phyloP scores from a whole-genome alignment of 2,888 invertebrate species.

The Cyclophora punctaria region DNA sequence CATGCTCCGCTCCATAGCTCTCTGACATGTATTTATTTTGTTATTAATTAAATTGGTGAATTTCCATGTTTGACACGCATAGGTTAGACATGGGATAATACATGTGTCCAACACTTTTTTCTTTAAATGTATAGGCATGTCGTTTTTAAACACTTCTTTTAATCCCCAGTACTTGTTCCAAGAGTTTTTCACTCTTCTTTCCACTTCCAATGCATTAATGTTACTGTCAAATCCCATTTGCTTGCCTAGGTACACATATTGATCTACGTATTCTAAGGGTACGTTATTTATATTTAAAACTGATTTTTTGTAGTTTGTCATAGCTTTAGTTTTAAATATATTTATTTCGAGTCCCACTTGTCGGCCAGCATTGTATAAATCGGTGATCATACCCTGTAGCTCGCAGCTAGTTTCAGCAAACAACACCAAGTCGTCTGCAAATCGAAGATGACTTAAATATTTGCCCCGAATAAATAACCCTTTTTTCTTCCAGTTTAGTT shows the following conservation, averaged over 20 bases:
- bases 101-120: conserved; percentile 13
- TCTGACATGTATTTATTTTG: background rate
- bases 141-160: conserved; percentile 15
- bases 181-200: conserved; percentile 4
- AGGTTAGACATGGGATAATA: conserved; percentile 15
- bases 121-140: conserved; percentile 13
- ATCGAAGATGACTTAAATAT: conserved; percentile 4
- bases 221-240: too few species aligned
- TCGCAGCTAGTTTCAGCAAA: conserved; percentile 2
- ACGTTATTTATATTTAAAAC: too few species aligned
- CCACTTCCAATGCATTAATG: background rate
- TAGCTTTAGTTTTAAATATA: conserved; percentile 1
- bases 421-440: conserved; percentile 4
- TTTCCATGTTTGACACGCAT: conserved; percentile 13
- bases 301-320: background rate
- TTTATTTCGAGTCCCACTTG: conserved; percentile 4
- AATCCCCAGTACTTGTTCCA: conserved; percentile 4
- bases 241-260: too few species aligned
- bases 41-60: background rate
- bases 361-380: conserved; percentile 1
- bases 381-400: conserved; percentile 1
- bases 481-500: conserved; percentile 3
- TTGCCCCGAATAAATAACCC: conserved; percentile 6
- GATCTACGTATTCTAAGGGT: too few species aligned
- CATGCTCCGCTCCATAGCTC: background rate